Base-by-base conservation (phyloP, 92 coral and sea anemone species). In the Bergia sp. region DNA sequence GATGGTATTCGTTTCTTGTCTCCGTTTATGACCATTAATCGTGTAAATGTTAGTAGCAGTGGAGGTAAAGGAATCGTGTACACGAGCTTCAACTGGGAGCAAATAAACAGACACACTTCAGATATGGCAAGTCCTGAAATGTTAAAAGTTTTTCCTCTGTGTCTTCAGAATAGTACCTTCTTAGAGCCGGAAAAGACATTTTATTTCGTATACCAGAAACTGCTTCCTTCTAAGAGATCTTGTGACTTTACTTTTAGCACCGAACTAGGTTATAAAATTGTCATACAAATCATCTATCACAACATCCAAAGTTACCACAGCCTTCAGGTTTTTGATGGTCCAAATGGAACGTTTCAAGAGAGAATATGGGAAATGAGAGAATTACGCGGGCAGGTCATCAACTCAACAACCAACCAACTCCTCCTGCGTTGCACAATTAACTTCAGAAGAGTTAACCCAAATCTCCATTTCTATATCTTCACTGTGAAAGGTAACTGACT, bases 401-500 rank as follows among this genome's bases (percentile, higher is more conserved):
- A 86, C 76, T 86, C 91, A 2, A 50, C 91, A 6, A 41, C 79
- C 10, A 58, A 86, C 0, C 43, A 79, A 2, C 81, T 89, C 23
- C 49, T 82, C 61, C 66, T 93, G 79, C 86, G 83, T 7, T 66
- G 89, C 37, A 36, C 66, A 89, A 86, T 29, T 29, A 29, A 64
- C 10, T 20, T 40, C 29, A 37, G 40, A 37, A 38, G 1, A 29
- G 40, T 2, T 7, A 47, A 73, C 3, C 67, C 65, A 18, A 84
- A 44, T 0, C 74, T 89, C 12, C 44, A 86, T 29, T 90, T 89
- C 79, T 42, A 92, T 0, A 64, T 89, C 40, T 91, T 89, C 40
- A 89, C 96, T 39, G 90, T 82, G 11, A 82, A 82, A 93, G 96
- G 96, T 93, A 16, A 82, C 86, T 39, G 5, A 9, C 9, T 4